Evolutionary conservation across 2,888 invertebrate genomes (phyloP).

Genomic region (Hydrotaea cyrtoneurina): DNA sequence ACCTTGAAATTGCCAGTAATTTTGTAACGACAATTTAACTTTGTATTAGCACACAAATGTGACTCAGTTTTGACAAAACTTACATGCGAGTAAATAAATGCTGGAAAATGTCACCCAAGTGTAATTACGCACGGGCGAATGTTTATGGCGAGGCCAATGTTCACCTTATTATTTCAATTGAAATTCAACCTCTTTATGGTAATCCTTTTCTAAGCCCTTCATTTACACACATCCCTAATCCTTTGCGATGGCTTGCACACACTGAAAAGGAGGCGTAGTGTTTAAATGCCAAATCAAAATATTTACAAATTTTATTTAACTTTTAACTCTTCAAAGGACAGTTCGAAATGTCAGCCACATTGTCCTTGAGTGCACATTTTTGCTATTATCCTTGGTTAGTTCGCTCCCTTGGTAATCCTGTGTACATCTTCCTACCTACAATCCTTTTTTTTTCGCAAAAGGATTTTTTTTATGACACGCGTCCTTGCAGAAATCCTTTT

Average conservation of each 20-base stretch:
- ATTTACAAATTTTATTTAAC: constrained; percentile 46
- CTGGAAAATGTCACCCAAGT: constrained; percentile 44
- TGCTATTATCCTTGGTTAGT: not conserved
- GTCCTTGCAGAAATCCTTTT: constrained; percentile 51
- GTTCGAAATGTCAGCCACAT: too few species aligned
- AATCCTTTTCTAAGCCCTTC: constrained; percentile 30
- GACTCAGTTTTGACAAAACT: constrained; percentile 14
- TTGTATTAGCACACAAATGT: constrained; percentile 45
- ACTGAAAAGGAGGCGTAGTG: constrained; percentile 46
- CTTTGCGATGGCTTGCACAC: constrained; percentile 26
- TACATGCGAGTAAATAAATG: not conserved
- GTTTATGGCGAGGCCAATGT: not conserved
- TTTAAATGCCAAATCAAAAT: constrained; percentile 55
- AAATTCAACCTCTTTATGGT: not conserved
- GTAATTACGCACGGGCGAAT: constrained; percentile 18
- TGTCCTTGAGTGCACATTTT: not conserved
- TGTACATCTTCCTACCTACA: constrained; percentile 3
- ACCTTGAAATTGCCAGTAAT: constrained; percentile 21
- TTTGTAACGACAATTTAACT: constrained; percentile 47
- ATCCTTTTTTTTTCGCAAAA: constrained; percentile 45
- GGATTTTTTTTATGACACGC: constrained; percentile 54
- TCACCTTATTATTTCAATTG: not conserved
- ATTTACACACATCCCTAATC: constrained; percentile 32
- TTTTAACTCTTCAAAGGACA: not conserved
- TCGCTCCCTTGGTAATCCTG: not conserved